Evolutionary conservation across 2,113 vertebrate genomes (phyloP).

Genomic region (Neodon shergylaensis): DNA sequence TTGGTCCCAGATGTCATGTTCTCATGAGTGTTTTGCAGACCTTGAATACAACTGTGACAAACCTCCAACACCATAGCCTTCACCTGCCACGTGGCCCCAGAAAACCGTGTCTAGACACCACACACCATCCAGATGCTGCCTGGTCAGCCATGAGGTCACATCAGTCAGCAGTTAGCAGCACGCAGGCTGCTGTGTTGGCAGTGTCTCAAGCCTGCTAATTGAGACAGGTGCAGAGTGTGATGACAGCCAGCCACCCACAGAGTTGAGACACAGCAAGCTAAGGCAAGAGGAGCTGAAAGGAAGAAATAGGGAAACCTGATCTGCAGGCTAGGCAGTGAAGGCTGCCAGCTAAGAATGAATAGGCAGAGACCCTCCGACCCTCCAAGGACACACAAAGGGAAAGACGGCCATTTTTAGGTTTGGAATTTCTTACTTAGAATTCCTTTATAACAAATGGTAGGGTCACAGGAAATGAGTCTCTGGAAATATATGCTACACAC

Average conservation of each 20-base stretch:
- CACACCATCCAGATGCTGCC: neutral
- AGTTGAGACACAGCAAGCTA: neutral
- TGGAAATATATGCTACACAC: neutral
- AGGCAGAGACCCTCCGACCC: neutral
- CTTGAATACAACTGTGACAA: constrained; percentile 50
- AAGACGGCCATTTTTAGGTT: neutral
- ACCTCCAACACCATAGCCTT: neutral
- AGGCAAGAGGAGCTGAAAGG: neutral
- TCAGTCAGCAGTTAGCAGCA: neutral
- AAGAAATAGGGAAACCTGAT: neutral
- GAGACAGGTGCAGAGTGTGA: constrained; percentile 69
- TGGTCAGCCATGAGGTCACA: constrained; percentile 63
- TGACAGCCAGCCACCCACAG: constrained; percentile 57
- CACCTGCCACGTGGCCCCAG: neutral
- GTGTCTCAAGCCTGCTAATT: constrained; percentile 44
- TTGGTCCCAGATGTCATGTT: neutral
- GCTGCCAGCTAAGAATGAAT: fast-evolving
- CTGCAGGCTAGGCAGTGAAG: neutral
- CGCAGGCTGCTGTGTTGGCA: constrained; percentile 28
- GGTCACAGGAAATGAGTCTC: neutral
- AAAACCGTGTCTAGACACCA: constrained; percentile 73
- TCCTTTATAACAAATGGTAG: neutral
- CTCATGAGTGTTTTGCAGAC: neutral
- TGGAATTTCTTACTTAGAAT: neutral
- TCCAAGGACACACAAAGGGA: neutral